phyloP scores from a whole-genome alignment of 2,113 vertebrate species.

The Phrynosoma blainvillii region DNA sequence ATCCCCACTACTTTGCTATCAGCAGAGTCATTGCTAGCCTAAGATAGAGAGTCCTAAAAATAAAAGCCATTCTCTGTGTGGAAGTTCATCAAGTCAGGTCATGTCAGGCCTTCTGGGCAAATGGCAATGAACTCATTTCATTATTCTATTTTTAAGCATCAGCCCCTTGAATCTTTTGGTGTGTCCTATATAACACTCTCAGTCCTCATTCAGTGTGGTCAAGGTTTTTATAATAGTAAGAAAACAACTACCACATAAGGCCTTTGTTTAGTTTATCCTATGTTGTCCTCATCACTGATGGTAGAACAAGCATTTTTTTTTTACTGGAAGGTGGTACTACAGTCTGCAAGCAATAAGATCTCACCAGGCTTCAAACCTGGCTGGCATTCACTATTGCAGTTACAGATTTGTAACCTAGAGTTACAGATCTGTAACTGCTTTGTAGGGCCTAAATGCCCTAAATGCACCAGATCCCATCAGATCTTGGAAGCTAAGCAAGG shows the following conservation, averaged over 20 bases:
- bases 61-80: conserved; percentile 75
- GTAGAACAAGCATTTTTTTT: conserved; percentile 2
- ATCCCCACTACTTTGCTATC: conserved; percentile 72
- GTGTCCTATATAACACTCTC: conserved; percentile 71
- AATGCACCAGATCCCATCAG: no score
- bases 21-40: conserved; percentile 76
- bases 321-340: neutral
- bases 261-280: neutral
- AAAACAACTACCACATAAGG: conserved; percentile 10
- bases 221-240: conserved; percentile 25
- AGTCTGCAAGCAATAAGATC: conserved; percentile 4
- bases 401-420: no score
- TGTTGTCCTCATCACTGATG: neutral
- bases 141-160: conserved; percentile 80
- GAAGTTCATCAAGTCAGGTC: conserved; percentile 79
- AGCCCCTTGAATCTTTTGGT: conserved; percentile 70
- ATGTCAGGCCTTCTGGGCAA: conserved; percentile 73
- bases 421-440: no score
- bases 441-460: no score
- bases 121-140: conserved; percentile 77
- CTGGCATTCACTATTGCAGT: no score
- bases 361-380: conserved; percentile 12
- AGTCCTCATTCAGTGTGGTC: conserved; percentile 50
- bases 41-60: conserved; percentile 80
- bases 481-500: no score